Evolutionary conservation across 2,888 invertebrate genomes (phyloP).

Genomic region (Siphlonurus alternatus): DNA sequence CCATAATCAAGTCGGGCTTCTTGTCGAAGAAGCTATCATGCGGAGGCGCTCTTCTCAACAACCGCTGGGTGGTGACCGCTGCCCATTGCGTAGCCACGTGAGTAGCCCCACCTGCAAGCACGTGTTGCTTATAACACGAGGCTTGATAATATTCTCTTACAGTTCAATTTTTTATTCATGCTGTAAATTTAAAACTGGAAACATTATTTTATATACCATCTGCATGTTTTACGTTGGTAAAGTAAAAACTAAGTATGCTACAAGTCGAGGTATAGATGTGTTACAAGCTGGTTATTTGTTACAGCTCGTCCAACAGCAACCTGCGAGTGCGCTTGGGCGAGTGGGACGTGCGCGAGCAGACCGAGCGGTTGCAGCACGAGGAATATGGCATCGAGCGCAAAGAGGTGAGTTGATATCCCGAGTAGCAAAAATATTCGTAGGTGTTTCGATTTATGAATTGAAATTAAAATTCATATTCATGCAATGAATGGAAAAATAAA

Average conservation of each 20-base stretch:
- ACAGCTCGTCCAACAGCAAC: slow-evolving; percentile 75
- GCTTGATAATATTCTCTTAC: too few relatives aligned
- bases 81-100: slow-evolving; percentile 86
- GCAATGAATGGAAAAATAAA: not conserved
- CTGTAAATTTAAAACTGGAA: too few relatives aligned
- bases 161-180: too few relatives aligned
- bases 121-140: too few relatives aligned
- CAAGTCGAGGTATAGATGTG: too few relatives aligned
- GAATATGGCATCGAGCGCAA: slow-evolving; percentile 78
- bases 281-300: too few relatives aligned
- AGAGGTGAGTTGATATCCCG: slow-evolving; percentile 37
- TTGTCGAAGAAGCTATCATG: slow-evolving; percentile 79
- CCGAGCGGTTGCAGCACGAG: slow-evolving; percentile 69
- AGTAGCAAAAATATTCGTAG: not conserved
- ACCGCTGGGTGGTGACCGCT: slow-evolving; percentile 83
- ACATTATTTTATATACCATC: too few relatives aligned
- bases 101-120: too few relatives aligned
- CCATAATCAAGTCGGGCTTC: slow-evolving; percentile 80
- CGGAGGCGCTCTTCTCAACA: slow-evolving; percentile 77
- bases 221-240: too few relatives aligned
- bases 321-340: slow-evolving; percentile 79
- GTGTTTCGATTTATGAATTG: not conserved
- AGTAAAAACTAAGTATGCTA: too few relatives aligned
- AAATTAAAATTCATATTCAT: not conserved
- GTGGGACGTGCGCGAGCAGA: slow-evolving; percentile 77